Conservation (phyloP, 2,888 invertebrate genomes). For the Tineola bisselliella region DNA sequence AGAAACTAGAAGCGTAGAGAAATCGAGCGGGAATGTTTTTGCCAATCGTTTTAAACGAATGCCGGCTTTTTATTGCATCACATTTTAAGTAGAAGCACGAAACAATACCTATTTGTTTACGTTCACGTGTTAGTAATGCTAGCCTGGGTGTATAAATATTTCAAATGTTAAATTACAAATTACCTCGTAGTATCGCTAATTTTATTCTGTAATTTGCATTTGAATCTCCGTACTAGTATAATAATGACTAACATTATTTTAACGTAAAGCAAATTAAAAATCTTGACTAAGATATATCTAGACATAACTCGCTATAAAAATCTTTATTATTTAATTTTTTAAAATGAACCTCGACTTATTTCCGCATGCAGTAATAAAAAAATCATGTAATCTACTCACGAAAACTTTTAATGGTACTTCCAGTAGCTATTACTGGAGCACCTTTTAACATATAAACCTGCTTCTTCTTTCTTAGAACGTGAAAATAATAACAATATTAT, state of each 20-base stretch:
- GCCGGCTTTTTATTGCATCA: not conserved
- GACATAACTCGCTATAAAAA: not conserved
- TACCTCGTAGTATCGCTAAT: too few species aligned
- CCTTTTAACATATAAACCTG: not conserved
- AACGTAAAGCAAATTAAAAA: too few species aligned
- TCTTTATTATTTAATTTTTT: not conserved
- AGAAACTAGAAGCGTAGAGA: not conserved
- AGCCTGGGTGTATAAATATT: too few species aligned
- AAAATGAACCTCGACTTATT: not conserved
- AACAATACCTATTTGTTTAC: too few species aligned
- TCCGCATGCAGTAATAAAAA: conserved; percentile 6
- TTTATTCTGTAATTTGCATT: too few species aligned
- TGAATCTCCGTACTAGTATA: too few species aligned
- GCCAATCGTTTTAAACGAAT: not conserved
- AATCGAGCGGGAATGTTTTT: not conserved
- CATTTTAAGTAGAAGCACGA: not conserved
- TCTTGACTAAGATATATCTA: too few species aligned
- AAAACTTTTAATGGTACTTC: not conserved
- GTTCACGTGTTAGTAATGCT: too few species aligned
- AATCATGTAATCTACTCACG: conserved; percentile 3
- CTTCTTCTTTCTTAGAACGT: not conserved
- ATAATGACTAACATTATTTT: too few species aligned
- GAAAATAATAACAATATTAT: not conserved
- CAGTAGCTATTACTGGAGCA: not conserved
- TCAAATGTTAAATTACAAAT: too few species aligned